Conservation (phyloP, 2,888 invertebrate species). For the Dasysyrphus albostriatus region DNA sequence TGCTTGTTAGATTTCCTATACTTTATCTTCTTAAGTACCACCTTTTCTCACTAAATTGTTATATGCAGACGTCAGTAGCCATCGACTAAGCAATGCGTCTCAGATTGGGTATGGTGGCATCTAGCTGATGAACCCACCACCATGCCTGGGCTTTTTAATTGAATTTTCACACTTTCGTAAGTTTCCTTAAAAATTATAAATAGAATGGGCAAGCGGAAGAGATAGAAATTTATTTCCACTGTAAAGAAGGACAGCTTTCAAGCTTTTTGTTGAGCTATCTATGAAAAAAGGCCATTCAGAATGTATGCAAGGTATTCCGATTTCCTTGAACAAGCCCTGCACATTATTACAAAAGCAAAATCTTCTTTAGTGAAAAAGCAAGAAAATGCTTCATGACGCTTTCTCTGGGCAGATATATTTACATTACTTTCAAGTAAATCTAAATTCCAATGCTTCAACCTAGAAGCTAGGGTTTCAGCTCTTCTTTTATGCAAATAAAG, state of each 20-base stretch:
- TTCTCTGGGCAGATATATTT: neutral
- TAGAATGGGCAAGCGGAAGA: conserved; percentile 79
- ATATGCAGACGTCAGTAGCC: too few relatives aligned
- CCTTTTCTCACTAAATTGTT: too few relatives aligned
- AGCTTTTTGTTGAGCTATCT: too few relatives aligned
- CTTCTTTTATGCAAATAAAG: conserved; percentile 11
- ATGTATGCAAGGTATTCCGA: too few relatives aligned
- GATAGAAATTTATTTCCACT: conserved; percentile 77
- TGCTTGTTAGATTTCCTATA: conserved; percentile 77
- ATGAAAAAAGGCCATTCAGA: too few relatives aligned
- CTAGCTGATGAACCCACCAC: too few relatives aligned
- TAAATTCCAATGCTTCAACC: conserved; percentile 3
- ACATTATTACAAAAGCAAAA: conserved; percentile 1
- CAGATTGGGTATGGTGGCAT: too few relatives aligned
- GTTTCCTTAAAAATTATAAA: conserved; percentile 78
- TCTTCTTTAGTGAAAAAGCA: conserved; percentile 12
- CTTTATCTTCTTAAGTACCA: conserved; percentile 56
- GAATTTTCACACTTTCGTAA: conserved; percentile 78
- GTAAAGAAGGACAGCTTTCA: conserved; percentile 23
- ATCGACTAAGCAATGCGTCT: too few relatives aligned
- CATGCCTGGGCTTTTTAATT: too few relatives aligned
- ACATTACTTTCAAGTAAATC: too few relatives aligned
- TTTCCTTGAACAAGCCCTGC: conserved; percentile 1
- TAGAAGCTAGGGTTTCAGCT: conserved; percentile 17
- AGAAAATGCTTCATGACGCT: too few relatives aligned